Percentiles rank a stretch among this genome's conserved stretches.
phyloP scores from a whole-genome alignment of 2,888 invertebrate genomes.

The Cerceris ruficornis region DNA sequence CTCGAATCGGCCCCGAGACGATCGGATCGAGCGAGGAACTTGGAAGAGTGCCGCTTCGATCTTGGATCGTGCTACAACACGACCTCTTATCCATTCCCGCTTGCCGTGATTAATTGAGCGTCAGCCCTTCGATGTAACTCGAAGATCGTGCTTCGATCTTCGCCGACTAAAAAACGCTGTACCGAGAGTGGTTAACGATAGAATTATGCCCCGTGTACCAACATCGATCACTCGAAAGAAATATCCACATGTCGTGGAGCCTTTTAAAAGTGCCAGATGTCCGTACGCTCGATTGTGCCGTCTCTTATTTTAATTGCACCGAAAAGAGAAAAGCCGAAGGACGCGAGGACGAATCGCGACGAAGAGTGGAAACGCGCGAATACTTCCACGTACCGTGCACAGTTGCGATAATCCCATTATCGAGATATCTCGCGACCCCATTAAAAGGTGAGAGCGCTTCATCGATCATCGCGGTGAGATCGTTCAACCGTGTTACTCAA shows the following conservation, averaged over 20 bases:
- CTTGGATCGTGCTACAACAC: neutral
- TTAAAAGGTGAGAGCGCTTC: too few relatives aligned
- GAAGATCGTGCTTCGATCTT: conserved; percentile 15
- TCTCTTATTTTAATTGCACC: too few relatives aligned
- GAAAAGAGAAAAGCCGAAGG: neutral
- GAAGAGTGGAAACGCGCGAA: too few relatives aligned
- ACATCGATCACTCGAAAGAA: neutral
- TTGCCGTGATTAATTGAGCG: conserved; percentile 39
- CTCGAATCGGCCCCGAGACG: too few relatives aligned
- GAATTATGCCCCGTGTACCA: conserved; percentile 1
- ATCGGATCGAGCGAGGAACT: conserved; percentile 14
- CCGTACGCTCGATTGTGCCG: neutral
- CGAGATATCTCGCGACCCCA: too few relatives aligned
- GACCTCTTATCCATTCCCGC: neutral
- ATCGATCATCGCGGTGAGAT: too few relatives aligned
- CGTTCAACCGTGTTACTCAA: too few relatives aligned
- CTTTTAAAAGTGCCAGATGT: neutral
- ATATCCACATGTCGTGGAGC: neutral
- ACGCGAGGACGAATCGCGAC: too few relatives aligned
- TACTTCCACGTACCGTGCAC: too few relatives aligned
- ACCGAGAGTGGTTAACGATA: neutral
- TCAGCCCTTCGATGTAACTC: conserved; percentile 7
- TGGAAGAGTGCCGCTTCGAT: neutral
- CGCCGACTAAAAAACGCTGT: conserved; percentile 4
- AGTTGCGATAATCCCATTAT: too few relatives aligned